These are phyloP conservation scores for Anastrepha obliqua DNA, from an alignment of 1,140 invertebrate genomes.

Conservation along the genomic window DNA sequence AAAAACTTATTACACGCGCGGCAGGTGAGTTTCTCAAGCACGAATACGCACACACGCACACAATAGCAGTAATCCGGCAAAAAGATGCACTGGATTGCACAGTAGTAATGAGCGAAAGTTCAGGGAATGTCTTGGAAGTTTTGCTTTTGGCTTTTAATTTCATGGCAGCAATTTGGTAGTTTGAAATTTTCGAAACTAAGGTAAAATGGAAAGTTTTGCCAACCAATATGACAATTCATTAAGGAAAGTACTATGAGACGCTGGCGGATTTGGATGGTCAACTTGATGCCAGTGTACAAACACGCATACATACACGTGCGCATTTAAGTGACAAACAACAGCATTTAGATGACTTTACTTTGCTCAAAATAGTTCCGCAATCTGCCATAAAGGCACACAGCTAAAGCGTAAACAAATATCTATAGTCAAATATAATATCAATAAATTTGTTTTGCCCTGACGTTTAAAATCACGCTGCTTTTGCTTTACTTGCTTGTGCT, in stretches of 20 bases:
- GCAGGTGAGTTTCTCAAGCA: constrained; percentile 65
- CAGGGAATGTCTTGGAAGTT: not conserved
- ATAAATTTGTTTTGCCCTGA: not conserved
- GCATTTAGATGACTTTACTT: not conserved
- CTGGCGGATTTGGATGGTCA: not conserved
- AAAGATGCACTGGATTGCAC: constrained; percentile 1
- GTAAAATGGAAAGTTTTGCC: constrained; percentile 21
- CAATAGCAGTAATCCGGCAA: not conserved
- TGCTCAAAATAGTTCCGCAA: not conserved
- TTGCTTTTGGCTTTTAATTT: constrained; percentile 30
- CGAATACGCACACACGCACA: not conserved
- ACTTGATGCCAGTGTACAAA: not conserved
- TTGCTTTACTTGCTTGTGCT: not conserved
- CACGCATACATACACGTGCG: not conserved
- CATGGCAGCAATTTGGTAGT: constrained; percentile 44
- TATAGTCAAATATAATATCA: not conserved
- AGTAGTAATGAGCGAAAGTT: constrained; percentile 28
- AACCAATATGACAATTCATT: constrained; percentile 36
- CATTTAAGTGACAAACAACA: not conserved
- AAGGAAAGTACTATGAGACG: not conserved
- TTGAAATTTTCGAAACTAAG: not conserved
- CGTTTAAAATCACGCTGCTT: not conserved
- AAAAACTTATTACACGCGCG: constrained; percentile 75
- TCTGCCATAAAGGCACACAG: not conserved
- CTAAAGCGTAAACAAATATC: constrained; percentile 21